Percentiles rank a stretch among this genome's conserved stretches.
phyloP scores from a whole-genome alignment of 2,797 vertebrate species.

The Pygocentrus nattereri region DNA sequence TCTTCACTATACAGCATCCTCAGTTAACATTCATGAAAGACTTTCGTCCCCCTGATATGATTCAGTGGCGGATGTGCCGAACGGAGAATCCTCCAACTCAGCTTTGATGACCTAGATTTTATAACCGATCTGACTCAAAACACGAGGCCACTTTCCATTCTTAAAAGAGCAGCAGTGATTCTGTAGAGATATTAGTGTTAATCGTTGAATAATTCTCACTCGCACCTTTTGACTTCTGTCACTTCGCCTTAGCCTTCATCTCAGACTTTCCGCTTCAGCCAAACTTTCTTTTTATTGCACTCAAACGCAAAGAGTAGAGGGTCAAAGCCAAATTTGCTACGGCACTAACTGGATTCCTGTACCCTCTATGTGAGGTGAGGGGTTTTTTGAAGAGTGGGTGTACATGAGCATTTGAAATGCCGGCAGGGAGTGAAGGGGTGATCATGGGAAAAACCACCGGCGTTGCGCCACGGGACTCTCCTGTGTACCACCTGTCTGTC shows the following conservation, averaged over 20 bases:
- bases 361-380: background rate
- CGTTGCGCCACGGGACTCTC: conserved; percentile 74
- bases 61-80: conserved; percentile 22
- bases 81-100: conserved; percentile 1
- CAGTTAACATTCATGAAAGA: background rate
- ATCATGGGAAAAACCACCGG: conserved; percentile 59
- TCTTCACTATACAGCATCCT: conserved; percentile 5
- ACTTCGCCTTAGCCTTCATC: background rate
- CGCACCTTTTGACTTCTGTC: background rate
- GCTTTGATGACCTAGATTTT: conserved; percentile 23
- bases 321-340: background rate
- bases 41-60: conserved; percentile 18
- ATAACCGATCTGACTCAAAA: conserved; percentile 30
- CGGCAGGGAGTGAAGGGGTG: conserved; percentile 27
- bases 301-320: conserved; percentile 6
- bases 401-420: conserved; percentile 1
- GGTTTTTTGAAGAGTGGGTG: background rate
- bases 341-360: background rate
- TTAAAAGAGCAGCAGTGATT: background rate
- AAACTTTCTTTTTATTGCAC: background rate
- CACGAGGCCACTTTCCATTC: conserved; percentile 43
- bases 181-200: too few relatives aligned
- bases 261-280: conserved; percentile 7
- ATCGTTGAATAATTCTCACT: background rate
- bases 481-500: conserved; percentile 82